A percentile compares a stretch with the other conserved stretches of the same genome.
Conservation (phyloP, 2,888 invertebrate species). For the Agonopterix arenella region DNA sequence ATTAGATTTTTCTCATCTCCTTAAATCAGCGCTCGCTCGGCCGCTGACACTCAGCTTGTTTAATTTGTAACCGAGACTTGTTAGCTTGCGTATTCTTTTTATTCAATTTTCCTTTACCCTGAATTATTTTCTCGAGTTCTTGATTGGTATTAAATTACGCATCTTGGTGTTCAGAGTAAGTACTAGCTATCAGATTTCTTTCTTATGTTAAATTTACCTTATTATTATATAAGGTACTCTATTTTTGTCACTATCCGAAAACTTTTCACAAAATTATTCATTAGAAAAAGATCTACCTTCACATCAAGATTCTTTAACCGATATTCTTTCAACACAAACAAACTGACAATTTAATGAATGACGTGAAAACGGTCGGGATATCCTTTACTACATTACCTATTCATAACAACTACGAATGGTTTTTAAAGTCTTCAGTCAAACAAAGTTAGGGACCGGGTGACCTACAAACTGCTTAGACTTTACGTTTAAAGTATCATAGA, state of each 20-base stretch:
- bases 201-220: no score
- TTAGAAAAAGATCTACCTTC: no score
- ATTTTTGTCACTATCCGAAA: no score
- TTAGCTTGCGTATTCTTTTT: constrained; percentile 64
- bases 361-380: no score
- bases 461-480: constrained; percentile 21
- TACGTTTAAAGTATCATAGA: no score
- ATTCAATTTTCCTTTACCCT: constrained; percentile 54
- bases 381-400: no score
- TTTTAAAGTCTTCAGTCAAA: constrained; percentile 21
- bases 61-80: constrained; percentile 75
- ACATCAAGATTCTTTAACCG: no score
- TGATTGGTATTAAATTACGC: constrained; percentile 58
- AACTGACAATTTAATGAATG: no score
- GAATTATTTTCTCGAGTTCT: constrained; percentile 36
- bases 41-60: constrained; percentile 63
- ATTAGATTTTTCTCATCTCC: constrained; percentile 74
- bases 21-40: constrained; percentile 55
- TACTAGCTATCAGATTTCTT: no score
- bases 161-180: background rate
- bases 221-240: no score
- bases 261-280: no score
- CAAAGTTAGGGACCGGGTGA: constrained; percentile 20
- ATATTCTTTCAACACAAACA: no score
- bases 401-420: background rate